A percentile compares a stretch with the other conserved stretches of the same genome.
Evolutionary conservation across 2,113 vertebrate genomes (phyloP).

Genomic region (Petrocephalus zakoni): DNA sequence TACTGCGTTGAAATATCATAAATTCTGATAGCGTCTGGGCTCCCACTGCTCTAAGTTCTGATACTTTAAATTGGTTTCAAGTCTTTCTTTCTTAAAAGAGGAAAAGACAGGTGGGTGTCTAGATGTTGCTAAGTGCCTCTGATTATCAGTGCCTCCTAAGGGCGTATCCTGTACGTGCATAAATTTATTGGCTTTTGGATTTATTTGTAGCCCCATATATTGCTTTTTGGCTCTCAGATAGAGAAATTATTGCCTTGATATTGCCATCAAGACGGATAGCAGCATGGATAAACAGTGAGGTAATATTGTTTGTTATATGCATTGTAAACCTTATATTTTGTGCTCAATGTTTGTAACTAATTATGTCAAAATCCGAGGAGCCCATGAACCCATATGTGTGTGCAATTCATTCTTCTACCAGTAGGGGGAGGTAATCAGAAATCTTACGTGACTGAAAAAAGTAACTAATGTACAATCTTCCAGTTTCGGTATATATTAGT

Average conservation of each 20-base stretch:
- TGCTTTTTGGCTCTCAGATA: too few species aligned
- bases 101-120: not conserved
- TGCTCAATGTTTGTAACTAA: not conserved
- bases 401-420: slow-evolving; percentile 8
- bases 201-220: too few species aligned
- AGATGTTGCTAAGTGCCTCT: not conserved
- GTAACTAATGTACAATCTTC: not conserved
- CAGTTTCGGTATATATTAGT: not conserved
- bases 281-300: not conserved
- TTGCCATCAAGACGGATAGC: too few species aligned
- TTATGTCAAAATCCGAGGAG: not conserved
- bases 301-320: not conserved
- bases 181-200: too few species aligned
- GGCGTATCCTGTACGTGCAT: too few species aligned
- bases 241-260: not conserved
- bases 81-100: not conserved
- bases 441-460: not conserved
- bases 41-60: not conserved
- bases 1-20: not conserved
- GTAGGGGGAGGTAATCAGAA: not conserved
- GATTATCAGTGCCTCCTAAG: not conserved
- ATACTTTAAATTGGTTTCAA: not conserved
- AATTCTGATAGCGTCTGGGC: not conserved
- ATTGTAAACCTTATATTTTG: not conserved
- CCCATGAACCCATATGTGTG: not conserved